These are phyloP conservation scores for Eupristina koningsbergeri DNA, from an alignment of 1,140 invertebrate genomes.

Conservation along the genomic window DNA sequence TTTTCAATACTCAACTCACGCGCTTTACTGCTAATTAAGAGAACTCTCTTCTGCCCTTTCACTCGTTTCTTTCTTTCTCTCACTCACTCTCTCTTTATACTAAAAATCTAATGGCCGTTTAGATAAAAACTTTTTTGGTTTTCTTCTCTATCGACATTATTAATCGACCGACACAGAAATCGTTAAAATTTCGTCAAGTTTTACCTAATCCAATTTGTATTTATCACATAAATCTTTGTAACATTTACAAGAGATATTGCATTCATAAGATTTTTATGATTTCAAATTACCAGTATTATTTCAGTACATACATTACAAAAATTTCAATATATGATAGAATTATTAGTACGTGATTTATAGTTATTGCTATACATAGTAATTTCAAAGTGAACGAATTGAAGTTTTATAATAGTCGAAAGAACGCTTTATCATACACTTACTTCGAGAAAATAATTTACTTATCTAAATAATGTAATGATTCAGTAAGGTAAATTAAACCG, in stretches of 20 bases:
- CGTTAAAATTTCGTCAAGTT: slow-evolving; percentile 6
- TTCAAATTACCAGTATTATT: background rate
- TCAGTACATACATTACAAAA: background rate
- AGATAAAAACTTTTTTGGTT: background rate
- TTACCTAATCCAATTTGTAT: background rate
- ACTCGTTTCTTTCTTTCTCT: background rate
- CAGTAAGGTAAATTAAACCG: too few species aligned
- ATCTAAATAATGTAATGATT: background rate
- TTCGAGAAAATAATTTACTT: too few species aligned
- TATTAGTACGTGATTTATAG: background rate
- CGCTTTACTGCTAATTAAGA: slow-evolving; percentile 36
- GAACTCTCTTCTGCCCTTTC: background rate
- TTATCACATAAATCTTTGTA: background rate
- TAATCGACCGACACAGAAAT: background rate
- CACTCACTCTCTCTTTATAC: background rate
- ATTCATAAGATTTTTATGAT: background rate
- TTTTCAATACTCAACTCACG: slow-evolving; percentile 13
- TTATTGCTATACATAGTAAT: background rate
- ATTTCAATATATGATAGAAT: background rate
- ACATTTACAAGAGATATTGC: background rate
- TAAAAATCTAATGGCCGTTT: background rate
- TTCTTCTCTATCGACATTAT: background rate
- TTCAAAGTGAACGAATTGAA: background rate
- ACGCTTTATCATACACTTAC: background rate
- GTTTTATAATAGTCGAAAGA: background rate